These are phyloP conservation scores for Leucosticte australis DNA, from an alignment of 2,113 vertebrate species.

Conservation along the genomic window DNA sequence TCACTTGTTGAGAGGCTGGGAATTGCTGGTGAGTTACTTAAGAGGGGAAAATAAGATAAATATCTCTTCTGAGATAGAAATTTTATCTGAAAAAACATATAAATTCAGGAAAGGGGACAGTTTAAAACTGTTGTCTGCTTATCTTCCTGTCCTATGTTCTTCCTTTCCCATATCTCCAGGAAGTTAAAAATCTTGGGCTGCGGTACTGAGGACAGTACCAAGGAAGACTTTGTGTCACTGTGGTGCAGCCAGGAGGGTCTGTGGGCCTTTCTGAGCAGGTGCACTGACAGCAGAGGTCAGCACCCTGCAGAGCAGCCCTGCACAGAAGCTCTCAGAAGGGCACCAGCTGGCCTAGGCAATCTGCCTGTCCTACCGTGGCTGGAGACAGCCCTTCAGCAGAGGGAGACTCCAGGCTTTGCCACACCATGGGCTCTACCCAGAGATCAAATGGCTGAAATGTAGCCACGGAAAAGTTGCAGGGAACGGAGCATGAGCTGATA, in stretches of 20 bases:
- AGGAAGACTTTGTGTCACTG: not conserved
- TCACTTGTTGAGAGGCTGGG: not conserved
- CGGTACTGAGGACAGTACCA: not conserved
- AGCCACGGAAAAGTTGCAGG: not conserved
- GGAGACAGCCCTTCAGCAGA: not conserved
- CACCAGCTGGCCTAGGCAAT: not conserved
- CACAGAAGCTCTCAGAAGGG: not conserved
- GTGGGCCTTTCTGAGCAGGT: not conserved
- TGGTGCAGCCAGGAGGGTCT: accelerated
- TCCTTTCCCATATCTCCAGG: not conserved
- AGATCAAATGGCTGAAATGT: not conserved
- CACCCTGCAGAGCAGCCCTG: not conserved
- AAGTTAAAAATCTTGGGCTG: not conserved
- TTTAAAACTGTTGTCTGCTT: not conserved
- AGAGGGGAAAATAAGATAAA: not conserved
- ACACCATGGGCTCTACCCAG: not conserved
- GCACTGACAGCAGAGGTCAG: not conserved
- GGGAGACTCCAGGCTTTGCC: not conserved
- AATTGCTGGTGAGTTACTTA: not conserved
- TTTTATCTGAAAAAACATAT: not conserved
- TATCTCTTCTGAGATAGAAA: not conserved
- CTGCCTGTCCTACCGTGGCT: not conserved
- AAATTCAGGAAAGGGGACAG: not conserved
- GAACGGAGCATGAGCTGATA: accelerated
- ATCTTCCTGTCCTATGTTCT: not conserved